These are phyloP conservation scores for Campaea margaritaria DNA, from an alignment of 2,888 invertebrate genomes.

Conservation along the genomic window DNA sequence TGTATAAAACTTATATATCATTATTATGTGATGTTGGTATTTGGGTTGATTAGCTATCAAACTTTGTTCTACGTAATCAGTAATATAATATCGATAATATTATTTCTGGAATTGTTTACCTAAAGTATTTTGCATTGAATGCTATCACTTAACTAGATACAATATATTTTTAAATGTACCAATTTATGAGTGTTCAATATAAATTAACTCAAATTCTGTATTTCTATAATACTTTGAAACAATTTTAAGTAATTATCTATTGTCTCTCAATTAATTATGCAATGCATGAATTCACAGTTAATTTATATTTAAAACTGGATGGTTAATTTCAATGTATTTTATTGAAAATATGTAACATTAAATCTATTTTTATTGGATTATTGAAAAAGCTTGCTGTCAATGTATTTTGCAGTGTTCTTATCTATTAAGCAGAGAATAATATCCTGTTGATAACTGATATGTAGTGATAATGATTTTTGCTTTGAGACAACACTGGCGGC, in stretches of 20 bases:
- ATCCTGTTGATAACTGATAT: conserved; percentile 25
- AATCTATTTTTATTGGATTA: neutral
- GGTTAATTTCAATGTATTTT: too few species aligned
- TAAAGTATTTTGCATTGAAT: neutral
- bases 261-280: too few species aligned
- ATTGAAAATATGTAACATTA: too few species aligned
- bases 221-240: too few species aligned
- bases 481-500: conserved; percentile 10
- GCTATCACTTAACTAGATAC: neutral
- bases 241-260: too few species aligned
- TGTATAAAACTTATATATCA: neutral
- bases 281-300: too few species aligned
- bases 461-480: conserved; percentile 24
- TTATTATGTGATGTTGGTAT: conserved; percentile 15
- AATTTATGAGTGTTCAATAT: neutral
- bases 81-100: neutral
- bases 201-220: too few species aligned
- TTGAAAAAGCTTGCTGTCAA: conserved; percentile 16
- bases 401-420: conserved; percentile 20
- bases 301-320: too few species aligned
- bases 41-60: conserved; percentile 4
- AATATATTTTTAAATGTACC: neutral
- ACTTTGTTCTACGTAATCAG: neutral
- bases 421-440: conserved; percentile 12
- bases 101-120: neutral